These are phyloP conservation scores for Campoletis sonorensis DNA, from an alignment of 1,140 invertebrate species.

Conservation along the genomic window DNA sequence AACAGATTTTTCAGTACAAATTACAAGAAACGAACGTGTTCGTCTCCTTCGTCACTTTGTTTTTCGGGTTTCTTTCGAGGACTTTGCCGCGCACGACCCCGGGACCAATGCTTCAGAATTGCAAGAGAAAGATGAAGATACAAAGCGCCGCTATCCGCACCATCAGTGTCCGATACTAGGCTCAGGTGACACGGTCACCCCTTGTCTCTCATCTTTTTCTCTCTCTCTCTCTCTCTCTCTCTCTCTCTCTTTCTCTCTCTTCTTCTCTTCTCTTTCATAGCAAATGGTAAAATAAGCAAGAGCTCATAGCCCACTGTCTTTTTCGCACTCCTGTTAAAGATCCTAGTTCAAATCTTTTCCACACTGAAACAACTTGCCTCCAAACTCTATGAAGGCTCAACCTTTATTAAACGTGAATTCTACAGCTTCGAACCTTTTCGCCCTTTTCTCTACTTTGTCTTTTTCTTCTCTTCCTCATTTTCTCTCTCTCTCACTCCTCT, in stretches of 20 bases:
- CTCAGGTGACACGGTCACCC: conserved; percentile 64
- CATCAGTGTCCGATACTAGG: conserved; percentile 69
- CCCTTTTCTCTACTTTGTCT: not conserved
- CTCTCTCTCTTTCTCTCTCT: not conserved
- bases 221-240: conserved; percentile 30
- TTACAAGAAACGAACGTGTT: not conserved
- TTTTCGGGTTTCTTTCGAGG: conserved; percentile 4
- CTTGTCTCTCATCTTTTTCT: not conserved
- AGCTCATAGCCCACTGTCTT: not conserved
- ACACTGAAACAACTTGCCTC: not conserved
- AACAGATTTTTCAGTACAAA: not conserved
- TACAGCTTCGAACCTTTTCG: not conserved
- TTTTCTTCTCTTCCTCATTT: no score
- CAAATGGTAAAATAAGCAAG: conserved; percentile 2
- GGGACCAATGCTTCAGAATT: conserved; percentile 3
- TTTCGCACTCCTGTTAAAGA: not conserved
- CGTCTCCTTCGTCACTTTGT: conserved; percentile 15
- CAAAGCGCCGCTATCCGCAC: conserved; percentile 67
- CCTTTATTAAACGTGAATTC: conserved; percentile 50
- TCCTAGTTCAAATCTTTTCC: not conserved
- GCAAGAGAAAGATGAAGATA: conserved; percentile 34
- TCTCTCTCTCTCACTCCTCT: not conserved
- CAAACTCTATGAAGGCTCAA: conserved; percentile 21
- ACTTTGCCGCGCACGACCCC: conserved; percentile 10
- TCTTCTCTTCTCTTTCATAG: not conserved